These are phyloP conservation scores for Podarcis cretensis DNA, from an alignment of 2,113 vertebrate genomes.

Conservation along the genomic window DNA sequence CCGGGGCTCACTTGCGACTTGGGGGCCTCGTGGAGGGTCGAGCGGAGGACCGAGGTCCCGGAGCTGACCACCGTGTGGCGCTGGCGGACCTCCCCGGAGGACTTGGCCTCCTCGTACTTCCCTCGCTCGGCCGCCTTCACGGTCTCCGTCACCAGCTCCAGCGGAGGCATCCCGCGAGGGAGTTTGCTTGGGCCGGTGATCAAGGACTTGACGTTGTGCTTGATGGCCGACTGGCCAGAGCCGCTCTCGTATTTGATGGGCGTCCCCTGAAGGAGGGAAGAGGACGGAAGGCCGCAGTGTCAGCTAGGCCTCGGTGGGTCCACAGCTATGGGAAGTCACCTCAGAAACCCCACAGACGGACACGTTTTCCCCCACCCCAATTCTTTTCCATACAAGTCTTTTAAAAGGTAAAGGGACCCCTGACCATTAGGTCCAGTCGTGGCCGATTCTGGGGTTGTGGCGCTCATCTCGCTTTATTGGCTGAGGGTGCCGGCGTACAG, in stretches of 20 bases:
- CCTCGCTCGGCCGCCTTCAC: conserved; percentile 84
- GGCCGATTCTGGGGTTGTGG: too few species aligned
- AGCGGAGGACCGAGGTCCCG: conserved; percentile 92
- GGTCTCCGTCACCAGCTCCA: conserved; percentile 85
- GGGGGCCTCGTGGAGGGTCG: conserved; percentile 91
- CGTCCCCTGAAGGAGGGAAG: conserved; percentile 81
- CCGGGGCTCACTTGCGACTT: conserved; percentile 95
- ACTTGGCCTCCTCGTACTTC: conserved; percentile 92
- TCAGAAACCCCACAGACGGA: neutral
- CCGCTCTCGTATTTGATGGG: conserved; percentile 88
- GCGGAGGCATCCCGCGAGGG: conserved; percentile 84
- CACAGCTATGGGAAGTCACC: neutral
- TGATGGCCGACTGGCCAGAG: conserved; percentile 88
- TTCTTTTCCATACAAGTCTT: neutral
- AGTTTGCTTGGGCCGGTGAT: conserved; percentile 93
- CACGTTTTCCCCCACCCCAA: neutral
- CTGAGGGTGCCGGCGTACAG: too few species aligned
- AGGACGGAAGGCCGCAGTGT: neutral
- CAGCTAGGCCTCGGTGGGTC: neutral
- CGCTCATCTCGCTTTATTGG: too few species aligned
- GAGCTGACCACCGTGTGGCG: conserved; percentile 96
- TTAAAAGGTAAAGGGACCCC: too few species aligned
- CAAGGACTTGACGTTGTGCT: conserved; percentile 98
- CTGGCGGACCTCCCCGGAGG: conserved; percentile 77
- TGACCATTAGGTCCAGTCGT: too few species aligned